Conservation (phyloP, 2,797 vertebrate genomes). For the Typhlichthys subterraneus region DNA sequence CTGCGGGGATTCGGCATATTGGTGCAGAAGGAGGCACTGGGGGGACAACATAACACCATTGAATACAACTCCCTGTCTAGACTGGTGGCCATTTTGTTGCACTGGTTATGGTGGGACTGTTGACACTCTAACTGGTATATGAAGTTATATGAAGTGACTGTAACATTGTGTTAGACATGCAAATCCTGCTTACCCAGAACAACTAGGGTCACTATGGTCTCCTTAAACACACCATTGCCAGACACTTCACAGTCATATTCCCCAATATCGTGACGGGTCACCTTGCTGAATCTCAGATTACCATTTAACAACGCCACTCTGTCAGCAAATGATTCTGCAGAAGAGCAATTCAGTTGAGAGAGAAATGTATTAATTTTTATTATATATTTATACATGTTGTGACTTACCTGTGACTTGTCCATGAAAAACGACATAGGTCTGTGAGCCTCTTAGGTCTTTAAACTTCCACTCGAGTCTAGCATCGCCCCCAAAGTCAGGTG, state of each 20-base stretch:
- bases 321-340: conserved; percentile 70
- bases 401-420: conserved; percentile 67
- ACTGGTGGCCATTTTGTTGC: too few relatives aligned
- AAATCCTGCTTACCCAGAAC: conserved; percentile 78
- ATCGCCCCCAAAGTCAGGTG: conserved; percentile 46
- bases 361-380: too few relatives aligned
- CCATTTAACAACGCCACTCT: conserved; percentile 52
- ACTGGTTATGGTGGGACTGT: too few relatives aligned
- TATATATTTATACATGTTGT: too few relatives aligned
- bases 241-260: conserved; percentile 84
- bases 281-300: conserved; percentile 70
- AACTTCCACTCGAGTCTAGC: conserved; percentile 89
- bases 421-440: conserved; percentile 71
- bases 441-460: conserved; percentile 53
- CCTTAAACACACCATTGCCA: conserved; percentile 45
- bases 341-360: background rate
- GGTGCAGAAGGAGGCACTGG: conserved; percentile 85
- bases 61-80: too few relatives aligned
- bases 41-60: background rate
- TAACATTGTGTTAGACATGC: too few relatives aligned
- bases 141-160: too few relatives aligned
- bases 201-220: conserved; percentile 66
- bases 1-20: conserved; percentile 70
- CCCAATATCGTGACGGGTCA: conserved; percentile 81
- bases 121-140: too few relatives aligned